Evolutionary conservation across 2,888 invertebrate species (phyloP).

Genomic region (Thelaira solivaga): DNA sequence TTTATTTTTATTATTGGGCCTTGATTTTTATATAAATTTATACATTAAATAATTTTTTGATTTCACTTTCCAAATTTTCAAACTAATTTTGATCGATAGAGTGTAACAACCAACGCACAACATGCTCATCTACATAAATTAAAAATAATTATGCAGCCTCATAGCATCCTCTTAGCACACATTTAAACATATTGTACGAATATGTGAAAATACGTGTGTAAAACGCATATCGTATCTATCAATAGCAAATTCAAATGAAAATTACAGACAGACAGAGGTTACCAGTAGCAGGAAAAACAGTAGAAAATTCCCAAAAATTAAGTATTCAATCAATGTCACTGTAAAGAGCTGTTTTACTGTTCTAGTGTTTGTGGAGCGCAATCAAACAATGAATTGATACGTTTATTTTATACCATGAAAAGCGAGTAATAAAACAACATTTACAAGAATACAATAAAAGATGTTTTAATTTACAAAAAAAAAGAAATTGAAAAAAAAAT

Average conservation of each 20-base stretch:
- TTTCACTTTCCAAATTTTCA: conserved; percentile 12
- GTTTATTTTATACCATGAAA: conserved; percentile 13
- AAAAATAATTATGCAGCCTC: conserved; percentile 35
- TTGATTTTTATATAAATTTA: not conserved
- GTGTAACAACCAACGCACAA: not conserved
- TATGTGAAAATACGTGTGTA: not conserved
- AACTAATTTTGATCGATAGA: conserved; percentile 59
- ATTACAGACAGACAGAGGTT: conserved; percentile 9
- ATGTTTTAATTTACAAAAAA: conserved; percentile 56
- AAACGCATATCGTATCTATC: not conserved
- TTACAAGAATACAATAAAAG: conserved; percentile 46
- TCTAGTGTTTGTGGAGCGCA: conserved; percentile 38
- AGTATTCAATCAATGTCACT: conserved; percentile 62
- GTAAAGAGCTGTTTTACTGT: conserved; percentile 47
- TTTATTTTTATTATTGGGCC: conserved; percentile 5
- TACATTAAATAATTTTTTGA: conserved; percentile 22
- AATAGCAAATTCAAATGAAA: conserved; percentile 13
- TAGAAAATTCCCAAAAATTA: conserved; percentile 29
- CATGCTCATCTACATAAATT: conserved; percentile 52
- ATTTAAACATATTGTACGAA: not conserved
- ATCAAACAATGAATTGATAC: conserved; percentile 45
- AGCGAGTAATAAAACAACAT: conserved; percentile 12
- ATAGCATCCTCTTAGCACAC: too few species aligned
- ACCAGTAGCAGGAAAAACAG: not conserved
- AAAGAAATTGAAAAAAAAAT: conserved; percentile 3